Base-by-base conservation (phyloP, 1,140 invertebrate species). In the Nasonia vitripennis region DNA sequence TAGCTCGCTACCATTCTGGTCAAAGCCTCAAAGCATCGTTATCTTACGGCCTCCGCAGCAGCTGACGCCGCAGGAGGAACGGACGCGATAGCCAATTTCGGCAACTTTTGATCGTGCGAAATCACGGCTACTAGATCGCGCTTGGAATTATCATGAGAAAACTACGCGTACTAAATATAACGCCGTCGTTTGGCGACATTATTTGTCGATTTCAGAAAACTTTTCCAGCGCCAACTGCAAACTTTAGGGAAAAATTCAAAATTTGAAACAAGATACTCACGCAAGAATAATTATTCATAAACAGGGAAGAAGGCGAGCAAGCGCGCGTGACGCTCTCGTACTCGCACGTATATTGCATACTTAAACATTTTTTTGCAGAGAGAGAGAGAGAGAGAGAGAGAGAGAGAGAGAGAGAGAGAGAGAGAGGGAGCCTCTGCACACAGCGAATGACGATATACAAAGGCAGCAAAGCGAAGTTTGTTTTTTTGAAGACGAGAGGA, bases 1-100 rank as follows among this genome's bases (percentile, higher is more conserved):
- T 45, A 45, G 41, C 41, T 62, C 0, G 55, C 55, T n/a, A 20
- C 89, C 87, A 86, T 91, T 89, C 81, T 87, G 81, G 86, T 91
- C 89, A 90, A 90, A 91, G 89, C 88, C 86, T 92, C 91, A 92
- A 91, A 92, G 91, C 91, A 90, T 90, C 90, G 88, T 91, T 91
- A 90, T 91, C 91, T 90, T 89, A 91, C 85, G 79, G 89, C 67
- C 67, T 77, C 75, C 81, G 41, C n/a, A 37, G 41, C 34, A 51
- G 73, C 20, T 9, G 14, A 48, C 84, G 71, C 70, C 68, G 70
- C 78, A 48, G 71, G 84, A 85, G 73, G 79, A 85, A 70, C 41
- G 62, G 27, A 10, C 41, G 31, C 45, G 67, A 79, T 85, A 81
- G 78, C 51, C 84, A 85, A 85, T 85, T 85, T 81, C 67, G 55